These are phyloP conservation scores for Drosophila greeni DNA, from an alignment of 2,888 invertebrate species.

Conservation along the genomic window DNA sequence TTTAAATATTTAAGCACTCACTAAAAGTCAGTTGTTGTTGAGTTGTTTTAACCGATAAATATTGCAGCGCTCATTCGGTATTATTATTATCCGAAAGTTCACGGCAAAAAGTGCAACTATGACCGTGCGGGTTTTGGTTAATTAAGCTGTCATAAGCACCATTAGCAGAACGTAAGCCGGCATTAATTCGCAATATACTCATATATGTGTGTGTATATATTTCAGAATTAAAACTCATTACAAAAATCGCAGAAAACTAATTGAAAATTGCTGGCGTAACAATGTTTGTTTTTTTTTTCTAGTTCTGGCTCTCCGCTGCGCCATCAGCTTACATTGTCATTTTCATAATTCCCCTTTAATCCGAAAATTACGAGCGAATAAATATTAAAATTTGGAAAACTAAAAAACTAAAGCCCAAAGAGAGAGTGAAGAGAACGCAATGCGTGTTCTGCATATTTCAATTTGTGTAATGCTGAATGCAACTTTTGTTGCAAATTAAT, in stretches of 20 bases:
- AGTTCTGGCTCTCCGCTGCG: background rate
- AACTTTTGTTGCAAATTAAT: constrained; percentile 72
- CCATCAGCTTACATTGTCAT: constrained; percentile 34
- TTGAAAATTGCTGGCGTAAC: constrained; percentile 28
- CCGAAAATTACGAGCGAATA: constrained; percentile 38
- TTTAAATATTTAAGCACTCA: constrained; percentile 5
- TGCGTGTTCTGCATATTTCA: constrained; percentile 56
- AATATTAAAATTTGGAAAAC: constrained; percentile 25
- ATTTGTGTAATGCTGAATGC: constrained; percentile 62
- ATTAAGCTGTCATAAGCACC: constrained; percentile 33
- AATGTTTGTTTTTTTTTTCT: constrained; percentile 13
- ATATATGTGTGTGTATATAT: background rate
- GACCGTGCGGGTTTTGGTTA: constrained; percentile 7
- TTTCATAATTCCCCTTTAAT: constrained; percentile 42
- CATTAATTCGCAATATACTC: constrained; percentile 18
- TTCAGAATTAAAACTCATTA: constrained; percentile 22
- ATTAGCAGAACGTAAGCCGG: constrained; percentile 22
- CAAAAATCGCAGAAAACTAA: constrained; percentile 26
- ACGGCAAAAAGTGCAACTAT: constrained; percentile 5
- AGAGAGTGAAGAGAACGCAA: constrained; percentile 8
- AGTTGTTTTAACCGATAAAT: constrained; percentile 6
- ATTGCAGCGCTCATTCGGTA: background rate
- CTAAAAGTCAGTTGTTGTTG: constrained; percentile 5
- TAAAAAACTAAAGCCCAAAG: constrained; percentile 8
- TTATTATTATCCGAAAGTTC: background rate